A percentile compares a stretch with the other conserved stretches of the same genome.
Evolutionary conservation across 2,113 vertebrate genomes (phyloP).

Genomic region (Climacteris rufus): DNA sequence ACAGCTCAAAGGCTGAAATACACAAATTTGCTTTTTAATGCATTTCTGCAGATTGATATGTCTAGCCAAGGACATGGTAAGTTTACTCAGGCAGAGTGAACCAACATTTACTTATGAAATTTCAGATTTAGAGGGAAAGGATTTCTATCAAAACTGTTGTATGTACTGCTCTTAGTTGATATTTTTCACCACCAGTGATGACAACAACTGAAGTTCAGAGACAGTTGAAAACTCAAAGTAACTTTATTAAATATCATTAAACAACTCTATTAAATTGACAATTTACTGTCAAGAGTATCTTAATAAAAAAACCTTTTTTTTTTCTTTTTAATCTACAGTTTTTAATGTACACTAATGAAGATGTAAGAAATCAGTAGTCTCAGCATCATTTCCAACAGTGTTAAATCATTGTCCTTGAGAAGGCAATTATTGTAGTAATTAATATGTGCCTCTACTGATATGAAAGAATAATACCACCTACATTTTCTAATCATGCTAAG

Average conservation of each 20-base stretch:
- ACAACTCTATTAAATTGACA: neutral
- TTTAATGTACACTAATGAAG: neutral
- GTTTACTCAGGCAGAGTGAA: neutral
- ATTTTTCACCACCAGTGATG: neutral
- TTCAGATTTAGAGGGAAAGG: neutral
- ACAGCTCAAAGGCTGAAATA: neutral
- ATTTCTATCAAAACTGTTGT: neutral
- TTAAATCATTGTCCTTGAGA: neutral
- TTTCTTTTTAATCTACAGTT: neutral
- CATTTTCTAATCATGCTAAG: conserved; percentile 42
- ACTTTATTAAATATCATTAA: neutral
- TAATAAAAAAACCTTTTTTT: neutral
- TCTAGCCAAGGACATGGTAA: neutral
- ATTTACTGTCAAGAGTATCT: neutral
- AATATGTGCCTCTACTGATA: conserved; percentile 13
- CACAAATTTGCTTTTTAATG: conserved; percentile 49
- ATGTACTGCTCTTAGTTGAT: neutral
- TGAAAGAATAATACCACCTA: neutral
- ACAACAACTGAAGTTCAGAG: neutral
- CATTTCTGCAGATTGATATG: neutral
- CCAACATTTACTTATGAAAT: neutral
- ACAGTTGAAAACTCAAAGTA: neutral
- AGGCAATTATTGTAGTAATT: neutral
- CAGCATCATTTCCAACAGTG: neutral
- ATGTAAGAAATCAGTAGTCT: neutral